Percentiles rank a stretch among this genome's conserved stretches.
Evolutionary conservation across 2,113 vertebrate genomes (phyloP).

Genomic region (Scytalopus superciliaris): DNA sequence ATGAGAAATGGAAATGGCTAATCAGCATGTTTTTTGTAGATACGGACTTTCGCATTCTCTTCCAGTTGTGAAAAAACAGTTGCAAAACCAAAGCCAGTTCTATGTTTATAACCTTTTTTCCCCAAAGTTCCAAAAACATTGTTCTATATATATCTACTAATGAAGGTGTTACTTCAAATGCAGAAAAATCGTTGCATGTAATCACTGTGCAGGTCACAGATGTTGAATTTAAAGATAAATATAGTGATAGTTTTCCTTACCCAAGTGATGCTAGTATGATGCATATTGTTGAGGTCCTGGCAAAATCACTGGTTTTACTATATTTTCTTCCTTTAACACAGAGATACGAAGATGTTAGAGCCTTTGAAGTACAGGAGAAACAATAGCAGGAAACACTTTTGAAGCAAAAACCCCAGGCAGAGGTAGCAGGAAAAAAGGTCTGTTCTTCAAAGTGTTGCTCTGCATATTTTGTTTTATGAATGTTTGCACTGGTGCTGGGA

Average conservation of each 20-base stretch:
- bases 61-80: background rate
- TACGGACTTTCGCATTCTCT: background rate
- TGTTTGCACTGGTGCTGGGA: background rate
- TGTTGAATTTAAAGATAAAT: background rate
- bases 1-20: background rate
- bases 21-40: background rate
- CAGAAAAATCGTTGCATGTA: background rate
- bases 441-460: background rate
- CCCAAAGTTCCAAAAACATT: background rate
- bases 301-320: accelerated
- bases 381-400: background rate
- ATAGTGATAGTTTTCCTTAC: background rate
- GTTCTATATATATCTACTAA: background rate
- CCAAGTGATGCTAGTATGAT: background rate
- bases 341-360: background rate
- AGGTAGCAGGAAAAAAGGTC: background rate
- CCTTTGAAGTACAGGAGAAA: background rate
- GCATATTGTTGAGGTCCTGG: background rate
- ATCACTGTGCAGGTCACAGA: background rate
- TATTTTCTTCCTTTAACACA: background rate
- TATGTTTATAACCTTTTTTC: background rate
- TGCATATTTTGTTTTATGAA: background rate
- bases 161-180: background rate
- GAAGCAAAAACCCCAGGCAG: background rate
- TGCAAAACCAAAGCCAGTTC: background rate